Evolutionary conservation across 2,797 vertebrate species (phyloP).

Genomic region (Melanotaenia boesemani): DNA sequence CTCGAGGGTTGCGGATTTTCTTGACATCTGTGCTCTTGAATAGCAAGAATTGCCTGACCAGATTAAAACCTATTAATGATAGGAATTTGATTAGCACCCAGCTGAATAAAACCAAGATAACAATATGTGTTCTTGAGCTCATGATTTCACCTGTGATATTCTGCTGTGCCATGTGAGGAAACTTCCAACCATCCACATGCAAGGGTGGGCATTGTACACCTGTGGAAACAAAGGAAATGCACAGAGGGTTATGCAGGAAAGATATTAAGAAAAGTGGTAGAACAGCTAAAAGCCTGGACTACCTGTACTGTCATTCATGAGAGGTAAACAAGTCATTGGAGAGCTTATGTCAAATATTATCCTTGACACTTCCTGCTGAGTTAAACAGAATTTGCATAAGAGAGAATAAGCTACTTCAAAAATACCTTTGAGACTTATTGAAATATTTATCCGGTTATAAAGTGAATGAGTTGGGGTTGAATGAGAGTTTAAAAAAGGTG

Average conservation of each 20-base stretch:
- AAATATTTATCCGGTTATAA: slow-evolving; percentile 60
- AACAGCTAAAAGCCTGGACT: slow-evolving; percentile 4
- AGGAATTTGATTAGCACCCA: slow-evolving; percentile 32
- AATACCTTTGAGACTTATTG: slow-evolving; percentile 37
- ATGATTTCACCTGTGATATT: slow-evolving; percentile 82
- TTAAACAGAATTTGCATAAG: slow-evolving; percentile 18
- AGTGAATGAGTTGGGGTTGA: slow-evolving; percentile 15
- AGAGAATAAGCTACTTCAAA: slow-evolving; percentile 42
- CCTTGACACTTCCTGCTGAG: slow-evolving; percentile 10
- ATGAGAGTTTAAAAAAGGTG: slow-evolving; percentile 28
- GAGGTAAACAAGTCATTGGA: slow-evolving; percentile 28
- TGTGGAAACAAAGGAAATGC: slow-evolving; percentile 48
- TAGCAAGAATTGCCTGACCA: slow-evolving; percentile 90
- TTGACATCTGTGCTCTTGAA: slow-evolving; percentile 90
- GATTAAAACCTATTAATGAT: slow-evolving; percentile 89
- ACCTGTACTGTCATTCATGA: slow-evolving; percentile 12
- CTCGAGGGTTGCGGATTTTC: slow-evolving; percentile 89
- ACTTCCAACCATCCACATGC: slow-evolving; percentile 86
- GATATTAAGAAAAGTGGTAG: neutral
- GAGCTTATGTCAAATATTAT: slow-evolving; percentile 28
- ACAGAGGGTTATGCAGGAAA: neutral
- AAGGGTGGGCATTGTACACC: slow-evolving; percentile 78
- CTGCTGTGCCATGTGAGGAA: slow-evolving; percentile 76
- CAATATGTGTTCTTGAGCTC: neutral
- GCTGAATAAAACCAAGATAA: slow-evolving; percentile 1